Conservation (phyloP, 2,113 vertebrate genomes). For the Aegotheles bennettii region DNA sequence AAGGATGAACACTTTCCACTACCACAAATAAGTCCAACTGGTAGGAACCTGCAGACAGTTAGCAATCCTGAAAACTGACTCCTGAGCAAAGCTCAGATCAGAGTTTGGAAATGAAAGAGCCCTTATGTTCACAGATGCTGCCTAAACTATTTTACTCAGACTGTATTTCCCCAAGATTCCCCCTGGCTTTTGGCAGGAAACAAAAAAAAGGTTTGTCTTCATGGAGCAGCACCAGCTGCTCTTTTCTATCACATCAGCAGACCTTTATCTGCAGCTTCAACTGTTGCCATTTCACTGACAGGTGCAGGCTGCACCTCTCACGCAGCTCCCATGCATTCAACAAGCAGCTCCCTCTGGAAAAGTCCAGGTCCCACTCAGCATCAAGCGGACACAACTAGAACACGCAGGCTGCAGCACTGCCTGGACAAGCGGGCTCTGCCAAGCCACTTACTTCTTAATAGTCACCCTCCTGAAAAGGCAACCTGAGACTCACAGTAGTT, state of each 20-base stretch:
- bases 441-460: neutral
- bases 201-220: neutral
- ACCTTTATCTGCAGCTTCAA: neutral
- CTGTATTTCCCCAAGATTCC: neutral
- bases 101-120: neutral
- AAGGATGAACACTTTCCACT: neutral
- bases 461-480: neutral
- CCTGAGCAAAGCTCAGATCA: neutral
- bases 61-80: neutral
- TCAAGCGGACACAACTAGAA: neutral
- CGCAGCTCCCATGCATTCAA: neutral
- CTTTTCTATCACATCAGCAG: neutral
- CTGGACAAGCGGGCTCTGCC: neutral
- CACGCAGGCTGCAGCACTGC: rapidly evolving
- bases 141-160: neutral
- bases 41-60: neutral
- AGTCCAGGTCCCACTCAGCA: neutral
- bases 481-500: neutral
- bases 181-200: neutral
- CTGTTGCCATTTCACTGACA: neutral
- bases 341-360: neutral
- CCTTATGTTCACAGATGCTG: neutral
- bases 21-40: neutral
- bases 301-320: rapidly evolving
- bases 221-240: neutral